Conservation (phyloP, 2,888 invertebrate genomes). For the Chrysopilus asiliformis region DNA sequence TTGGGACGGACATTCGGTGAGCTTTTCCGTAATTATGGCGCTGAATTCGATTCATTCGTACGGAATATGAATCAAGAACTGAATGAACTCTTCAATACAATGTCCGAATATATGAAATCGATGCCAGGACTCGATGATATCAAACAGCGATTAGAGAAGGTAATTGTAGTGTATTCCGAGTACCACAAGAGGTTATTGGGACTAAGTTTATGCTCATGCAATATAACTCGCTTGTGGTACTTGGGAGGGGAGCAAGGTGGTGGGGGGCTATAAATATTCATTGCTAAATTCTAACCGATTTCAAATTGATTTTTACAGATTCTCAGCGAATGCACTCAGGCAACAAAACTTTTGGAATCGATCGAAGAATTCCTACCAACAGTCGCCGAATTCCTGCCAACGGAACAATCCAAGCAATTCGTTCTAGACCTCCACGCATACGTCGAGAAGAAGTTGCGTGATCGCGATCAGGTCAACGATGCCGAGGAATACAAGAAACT, state of each 20-base stretch:
- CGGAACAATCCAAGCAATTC: slow-evolving; percentile 48
- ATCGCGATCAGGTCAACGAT: slow-evolving; percentile 46
- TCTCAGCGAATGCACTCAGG: too few species aligned
- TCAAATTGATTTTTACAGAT: too few species aligned
- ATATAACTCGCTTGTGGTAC: too few species aligned
- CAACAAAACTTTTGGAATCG: too few species aligned
- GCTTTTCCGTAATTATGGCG: slow-evolving; percentile 29
- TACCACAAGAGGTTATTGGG: too few species aligned
- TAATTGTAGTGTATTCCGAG: too few species aligned
- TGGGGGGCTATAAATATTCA: too few species aligned
- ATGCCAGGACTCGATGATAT: slow-evolving; percentile 35
- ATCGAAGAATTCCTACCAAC: too few species aligned
- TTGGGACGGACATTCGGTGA: slow-evolving; percentile 34
- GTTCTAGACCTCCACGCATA: slow-evolving; percentile 46
- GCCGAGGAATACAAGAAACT: slow-evolving; percentile 47
- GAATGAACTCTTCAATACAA: slow-evolving; percentile 22
- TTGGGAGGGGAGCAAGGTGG: too few species aligned
- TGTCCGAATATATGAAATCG: slow-evolving; percentile 39
- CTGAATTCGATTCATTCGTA: slow-evolving; percentile 37
- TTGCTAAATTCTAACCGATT: too few species aligned
- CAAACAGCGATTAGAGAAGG: slow-evolving; percentile 17
- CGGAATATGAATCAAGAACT: slow-evolving; percentile 24
- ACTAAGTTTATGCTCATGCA: too few species aligned
- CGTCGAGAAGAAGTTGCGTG: slow-evolving; percentile 48
- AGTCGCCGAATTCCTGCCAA: slow-evolving; percentile 43